Evolutionary conservation across 2,113 vertebrate genomes (phyloP).

Genomic region (Indicator maculatus): DNA sequence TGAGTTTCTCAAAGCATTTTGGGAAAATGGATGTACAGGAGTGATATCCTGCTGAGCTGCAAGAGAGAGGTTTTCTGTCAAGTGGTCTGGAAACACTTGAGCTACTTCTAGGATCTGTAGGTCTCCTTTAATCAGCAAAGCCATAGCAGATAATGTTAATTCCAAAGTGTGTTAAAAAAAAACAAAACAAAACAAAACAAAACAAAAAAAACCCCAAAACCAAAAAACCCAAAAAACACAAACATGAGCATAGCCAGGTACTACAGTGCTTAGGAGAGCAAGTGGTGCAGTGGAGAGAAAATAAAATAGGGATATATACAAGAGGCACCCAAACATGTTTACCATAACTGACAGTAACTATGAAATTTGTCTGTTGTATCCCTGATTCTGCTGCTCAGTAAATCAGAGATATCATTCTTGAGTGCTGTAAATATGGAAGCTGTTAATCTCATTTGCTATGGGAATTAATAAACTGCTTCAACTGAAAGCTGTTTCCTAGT

Average conservation of each 20-base stretch:
- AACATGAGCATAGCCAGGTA: background rate
- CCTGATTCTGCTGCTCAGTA: background rate
- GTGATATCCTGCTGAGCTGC: background rate
- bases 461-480: background rate
- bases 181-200: background rate
- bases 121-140: background rate
- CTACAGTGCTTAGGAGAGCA: background rate
- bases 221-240: background rate
- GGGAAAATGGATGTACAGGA: background rate
- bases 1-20: background rate
- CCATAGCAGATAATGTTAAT: background rate
- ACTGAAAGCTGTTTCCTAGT: background rate
- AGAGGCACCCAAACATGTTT: background rate
- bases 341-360: background rate
- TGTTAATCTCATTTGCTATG: conserved; percentile 1
- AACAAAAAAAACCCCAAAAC: too few relatives aligned
- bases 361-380: background rate
- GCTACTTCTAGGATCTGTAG: background rate
- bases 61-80: background rate
- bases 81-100: background rate
- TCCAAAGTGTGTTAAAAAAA: background rate
- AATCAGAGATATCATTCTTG: background rate
- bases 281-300: background rate
- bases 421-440: background rate
- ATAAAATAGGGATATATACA: background rate